Percentiles rank a stretch among this genome's conserved stretches.
phyloP scores from a whole-genome alignment of 2,113 vertebrate species.

The Himantopus leucocephalus region DNA sequence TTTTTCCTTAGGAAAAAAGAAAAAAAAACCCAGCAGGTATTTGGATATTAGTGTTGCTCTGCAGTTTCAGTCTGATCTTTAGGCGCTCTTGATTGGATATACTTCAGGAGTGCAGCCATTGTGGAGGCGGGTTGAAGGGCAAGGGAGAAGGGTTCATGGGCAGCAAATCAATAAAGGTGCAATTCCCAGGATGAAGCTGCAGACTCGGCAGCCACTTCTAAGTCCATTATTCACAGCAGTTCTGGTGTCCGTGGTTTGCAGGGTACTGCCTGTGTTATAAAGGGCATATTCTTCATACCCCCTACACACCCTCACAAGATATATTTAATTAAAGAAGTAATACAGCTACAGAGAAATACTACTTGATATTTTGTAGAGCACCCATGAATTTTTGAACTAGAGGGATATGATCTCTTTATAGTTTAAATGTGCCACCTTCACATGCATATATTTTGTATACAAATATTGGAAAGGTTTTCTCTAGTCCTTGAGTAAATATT shows the following conservation, averaged over 20 bases:
- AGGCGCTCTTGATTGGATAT: neutral
- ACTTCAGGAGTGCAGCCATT: neutral
- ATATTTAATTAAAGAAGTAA: neutral
- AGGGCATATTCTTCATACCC: neutral
- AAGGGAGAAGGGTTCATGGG: neutral
- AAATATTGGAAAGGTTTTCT: neutral
- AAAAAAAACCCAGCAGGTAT: neutral
- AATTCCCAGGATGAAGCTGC: conserved; percentile 25
- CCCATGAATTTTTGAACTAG: neutral
- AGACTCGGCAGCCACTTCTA: neutral
- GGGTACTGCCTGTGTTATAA: neutral
- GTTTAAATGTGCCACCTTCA: neutral
- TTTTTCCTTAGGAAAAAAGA: neutral
- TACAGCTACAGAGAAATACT: neutral
- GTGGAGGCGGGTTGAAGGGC: neutral
- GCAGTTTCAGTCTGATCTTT: neutral
- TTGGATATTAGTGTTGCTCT: neutral
- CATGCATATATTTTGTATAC: neutral
- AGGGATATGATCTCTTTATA: neutral
- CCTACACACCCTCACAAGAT: neutral
- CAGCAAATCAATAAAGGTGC: conserved; percentile 41
- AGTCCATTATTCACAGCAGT: neutral
- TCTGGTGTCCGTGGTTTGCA: neutral
- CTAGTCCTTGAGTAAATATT: neutral
- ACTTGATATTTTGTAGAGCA: neutral